Percentiles rank a stretch among this genome's conserved stretches.
Evolutionary conservation across 2,113 vertebrate species (phyloP).

Genomic region (Potamarius usumacintae): DNA sequence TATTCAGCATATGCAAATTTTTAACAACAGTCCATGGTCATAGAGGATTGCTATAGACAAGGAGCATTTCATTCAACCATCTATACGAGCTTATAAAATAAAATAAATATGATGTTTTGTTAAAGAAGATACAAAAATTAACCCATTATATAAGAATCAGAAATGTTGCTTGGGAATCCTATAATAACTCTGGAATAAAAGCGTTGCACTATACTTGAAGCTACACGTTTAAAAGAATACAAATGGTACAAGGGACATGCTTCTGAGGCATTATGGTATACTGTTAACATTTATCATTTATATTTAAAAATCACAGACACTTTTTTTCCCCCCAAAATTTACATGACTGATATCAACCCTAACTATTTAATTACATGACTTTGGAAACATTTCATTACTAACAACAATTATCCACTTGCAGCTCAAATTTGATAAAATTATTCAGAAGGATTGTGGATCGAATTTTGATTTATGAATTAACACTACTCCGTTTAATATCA

Average conservation of each 20-base stretch:
- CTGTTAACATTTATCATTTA: slow-evolving; percentile 15
- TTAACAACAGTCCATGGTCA: slow-evolving; percentile 75
- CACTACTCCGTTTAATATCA: neutral
- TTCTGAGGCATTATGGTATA: slow-evolving; percentile 22
- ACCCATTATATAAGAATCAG: slow-evolving; percentile 13
- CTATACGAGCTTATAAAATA: slow-evolving; percentile 49
- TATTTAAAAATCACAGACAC: slow-evolving; percentile 1
- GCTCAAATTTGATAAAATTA: neutral
- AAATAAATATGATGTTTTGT: slow-evolving; percentile 35
- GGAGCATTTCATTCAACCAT: slow-evolving; percentile 71
- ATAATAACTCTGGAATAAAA: slow-evolving; percentile 25
- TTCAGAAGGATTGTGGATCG: neutral
- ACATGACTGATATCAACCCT: neutral
- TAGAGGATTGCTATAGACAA: slow-evolving; percentile 71
- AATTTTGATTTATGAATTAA: neutral
- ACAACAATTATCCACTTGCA: neutral
- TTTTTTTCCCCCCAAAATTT: neutral
- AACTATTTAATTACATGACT: neutral
- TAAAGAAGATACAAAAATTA: neutral
- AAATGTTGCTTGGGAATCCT: slow-evolving; percentile 28
- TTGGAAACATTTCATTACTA: neutral
- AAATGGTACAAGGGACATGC: slow-evolving; percentile 37
- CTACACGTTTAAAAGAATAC: slow-evolving; percentile 41
- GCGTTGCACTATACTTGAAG: slow-evolving; percentile 18
- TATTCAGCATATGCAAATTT: slow-evolving; percentile 67